Conservation (phyloP, 1,140 invertebrate species). For the Drosophila punjabiensis region DNA sequence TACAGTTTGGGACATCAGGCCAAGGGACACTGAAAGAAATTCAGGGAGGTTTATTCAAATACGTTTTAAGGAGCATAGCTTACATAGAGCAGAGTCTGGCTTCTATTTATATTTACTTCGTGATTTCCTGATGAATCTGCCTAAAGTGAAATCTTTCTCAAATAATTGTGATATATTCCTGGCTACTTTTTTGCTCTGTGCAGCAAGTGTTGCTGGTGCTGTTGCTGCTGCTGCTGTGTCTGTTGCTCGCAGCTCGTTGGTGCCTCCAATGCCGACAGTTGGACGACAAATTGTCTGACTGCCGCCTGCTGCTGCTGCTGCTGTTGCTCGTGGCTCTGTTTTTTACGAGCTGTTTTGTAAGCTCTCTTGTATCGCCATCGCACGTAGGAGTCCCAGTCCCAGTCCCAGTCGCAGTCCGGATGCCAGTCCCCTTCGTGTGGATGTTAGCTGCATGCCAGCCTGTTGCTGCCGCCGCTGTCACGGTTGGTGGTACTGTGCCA, state of each 20-base stretch:
- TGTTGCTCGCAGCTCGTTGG: conserved; percentile 21
- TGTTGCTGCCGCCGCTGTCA: conserved; percentile 56
- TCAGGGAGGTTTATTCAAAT: not conserved
- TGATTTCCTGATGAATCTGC: not conserved
- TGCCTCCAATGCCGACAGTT: conserved; percentile 64
- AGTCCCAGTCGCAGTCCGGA: not conserved
- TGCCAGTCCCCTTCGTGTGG: conserved; percentile 34
- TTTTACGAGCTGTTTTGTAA: conserved; percentile 78
- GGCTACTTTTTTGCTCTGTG: conserved; percentile 7
- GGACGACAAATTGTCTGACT: conserved; percentile 79
- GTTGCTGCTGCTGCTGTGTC: too few species aligned
- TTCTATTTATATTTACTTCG: not conserved
- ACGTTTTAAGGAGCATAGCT: not conserved
- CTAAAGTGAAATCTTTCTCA: not conserved
- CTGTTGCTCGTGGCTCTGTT: conserved; percentile 55
- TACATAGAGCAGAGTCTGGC: too few species aligned
- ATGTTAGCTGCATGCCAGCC: conserved; percentile 18
- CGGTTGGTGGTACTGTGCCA: conserved; percentile 74
- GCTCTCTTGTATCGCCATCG: conserved; percentile 71
- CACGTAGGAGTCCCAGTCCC: conserved; percentile 67
- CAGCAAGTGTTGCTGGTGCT: conserved; percentile 33
- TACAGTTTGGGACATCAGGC: conserved; percentile 74
- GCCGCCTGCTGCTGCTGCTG: conserved; percentile 34
- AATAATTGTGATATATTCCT: not conserved
- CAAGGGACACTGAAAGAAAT: conserved; percentile 44